Percentiles rank a stretch among this genome's conserved stretches.
phyloP scores from a whole-genome alignment of 2,113 vertebrate genomes.

The Lepus timidus region DNA sequence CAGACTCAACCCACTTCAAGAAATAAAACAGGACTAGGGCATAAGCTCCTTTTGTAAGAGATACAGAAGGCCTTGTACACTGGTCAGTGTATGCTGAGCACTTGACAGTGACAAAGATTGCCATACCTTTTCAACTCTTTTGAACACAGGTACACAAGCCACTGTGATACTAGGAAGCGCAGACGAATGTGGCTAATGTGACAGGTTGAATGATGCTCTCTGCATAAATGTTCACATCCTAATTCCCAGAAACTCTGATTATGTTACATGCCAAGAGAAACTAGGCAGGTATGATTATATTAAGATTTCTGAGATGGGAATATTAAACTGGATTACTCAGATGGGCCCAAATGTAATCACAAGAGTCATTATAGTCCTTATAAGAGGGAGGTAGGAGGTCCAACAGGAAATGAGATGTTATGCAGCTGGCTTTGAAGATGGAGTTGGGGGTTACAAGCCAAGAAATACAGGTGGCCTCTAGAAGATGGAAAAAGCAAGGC shows the following conservation, averaged over 20 bases:
- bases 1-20: neutral
- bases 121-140: neutral
- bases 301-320: neutral
- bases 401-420: neutral
- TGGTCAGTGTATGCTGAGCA: neutral
- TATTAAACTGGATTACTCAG: neutral
- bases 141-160: constrained; percentile 5
- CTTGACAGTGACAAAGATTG: neutral
- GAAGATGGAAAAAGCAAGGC: constrained; percentile 9
- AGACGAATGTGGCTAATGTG: neutral
- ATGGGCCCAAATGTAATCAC: neutral
- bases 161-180: neutral
- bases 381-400: neutral
- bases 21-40: neutral
- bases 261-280: neutral
- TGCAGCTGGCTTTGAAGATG: neutral
- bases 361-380: neutral
- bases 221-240: neutral
- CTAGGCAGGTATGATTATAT: neutral
- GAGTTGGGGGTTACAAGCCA: neutral
- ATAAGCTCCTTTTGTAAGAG: constrained; percentile 1
- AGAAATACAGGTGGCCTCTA: neutral
- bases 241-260: neutral
- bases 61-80: neutral
- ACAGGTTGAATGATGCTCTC: neutral